A percentile compares a stretch with the other conserved stretches of the same genome.
Conservation (phyloP, 2,113 vertebrate genomes). For the Bubo blakistoni region DNA sequence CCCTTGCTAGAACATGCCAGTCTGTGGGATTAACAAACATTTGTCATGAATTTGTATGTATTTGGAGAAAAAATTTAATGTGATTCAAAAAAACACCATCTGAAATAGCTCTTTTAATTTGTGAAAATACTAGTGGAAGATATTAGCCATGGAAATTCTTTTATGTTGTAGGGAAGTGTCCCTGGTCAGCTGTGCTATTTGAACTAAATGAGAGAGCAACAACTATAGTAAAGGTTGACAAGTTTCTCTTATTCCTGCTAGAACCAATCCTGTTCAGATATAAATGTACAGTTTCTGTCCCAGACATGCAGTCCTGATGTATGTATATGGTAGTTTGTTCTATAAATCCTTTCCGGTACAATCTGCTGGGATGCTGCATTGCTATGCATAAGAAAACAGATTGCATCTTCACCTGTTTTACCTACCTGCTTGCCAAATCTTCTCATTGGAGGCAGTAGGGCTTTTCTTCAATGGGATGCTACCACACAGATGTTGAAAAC, state of each 20-base stretch:
- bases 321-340: neutral
- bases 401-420: neutral
- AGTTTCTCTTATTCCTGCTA: neutral
- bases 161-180: neutral
- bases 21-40: neutral
- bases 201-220: neutral
- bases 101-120: neutral
- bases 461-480: neutral
- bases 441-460: neutral
- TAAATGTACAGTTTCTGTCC: neutral
- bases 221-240: neutral
- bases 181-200: neutral
- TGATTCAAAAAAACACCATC: neutral
- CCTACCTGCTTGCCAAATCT: neutral
- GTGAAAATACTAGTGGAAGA: neutral
- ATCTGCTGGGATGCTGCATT: neutral
- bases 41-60: neutral
- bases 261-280: neutral
- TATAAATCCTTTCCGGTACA: neutral
- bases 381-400: neutral
- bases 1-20: neutral
- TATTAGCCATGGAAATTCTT: neutral
- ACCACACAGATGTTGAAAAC: neutral
- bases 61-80: neutral
- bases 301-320: neutral